Conservation (phyloP, 2,113 vertebrate species). For the Caloenas nicobarica region DNA sequence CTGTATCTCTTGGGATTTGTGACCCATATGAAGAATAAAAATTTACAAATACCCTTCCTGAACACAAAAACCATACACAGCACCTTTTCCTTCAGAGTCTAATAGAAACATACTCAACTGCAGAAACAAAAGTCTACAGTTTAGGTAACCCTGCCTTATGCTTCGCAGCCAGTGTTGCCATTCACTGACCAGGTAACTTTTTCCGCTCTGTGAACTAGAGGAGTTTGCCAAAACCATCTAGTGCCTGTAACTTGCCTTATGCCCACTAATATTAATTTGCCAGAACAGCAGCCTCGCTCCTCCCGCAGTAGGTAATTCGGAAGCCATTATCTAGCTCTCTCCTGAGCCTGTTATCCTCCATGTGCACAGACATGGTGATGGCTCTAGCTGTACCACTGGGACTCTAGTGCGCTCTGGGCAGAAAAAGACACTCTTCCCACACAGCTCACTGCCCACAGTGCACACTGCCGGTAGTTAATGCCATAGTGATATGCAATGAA, state of each 20-base stretch:
- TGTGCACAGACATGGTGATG: neutral
- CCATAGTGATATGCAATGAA: neutral
- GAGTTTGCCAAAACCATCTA: neutral
- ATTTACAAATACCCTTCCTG: neutral
- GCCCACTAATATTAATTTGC: neutral
- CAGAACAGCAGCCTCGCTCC: neutral
- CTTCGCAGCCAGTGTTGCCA: neutral
- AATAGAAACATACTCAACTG: neutral
- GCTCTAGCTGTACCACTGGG: neutral
- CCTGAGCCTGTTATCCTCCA: neutral
- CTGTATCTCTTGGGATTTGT: neutral
- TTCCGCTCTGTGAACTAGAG: neutral
- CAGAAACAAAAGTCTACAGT: neutral
- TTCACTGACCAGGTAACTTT: neutral
- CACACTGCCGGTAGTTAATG: neutral
- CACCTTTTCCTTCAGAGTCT: neutral
- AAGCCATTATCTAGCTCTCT: neutral
- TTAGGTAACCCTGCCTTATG: neutral
- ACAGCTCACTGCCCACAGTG: neutral
- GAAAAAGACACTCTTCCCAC: neutral
- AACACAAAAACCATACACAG: neutral
- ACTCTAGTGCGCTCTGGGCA: neutral
- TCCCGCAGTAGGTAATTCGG: neutral
- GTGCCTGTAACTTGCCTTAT: neutral
- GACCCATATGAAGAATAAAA: neutral